phyloP scores from a whole-genome alignment of 2,113 vertebrate species.

The Sebastes fasciatus region DNA sequence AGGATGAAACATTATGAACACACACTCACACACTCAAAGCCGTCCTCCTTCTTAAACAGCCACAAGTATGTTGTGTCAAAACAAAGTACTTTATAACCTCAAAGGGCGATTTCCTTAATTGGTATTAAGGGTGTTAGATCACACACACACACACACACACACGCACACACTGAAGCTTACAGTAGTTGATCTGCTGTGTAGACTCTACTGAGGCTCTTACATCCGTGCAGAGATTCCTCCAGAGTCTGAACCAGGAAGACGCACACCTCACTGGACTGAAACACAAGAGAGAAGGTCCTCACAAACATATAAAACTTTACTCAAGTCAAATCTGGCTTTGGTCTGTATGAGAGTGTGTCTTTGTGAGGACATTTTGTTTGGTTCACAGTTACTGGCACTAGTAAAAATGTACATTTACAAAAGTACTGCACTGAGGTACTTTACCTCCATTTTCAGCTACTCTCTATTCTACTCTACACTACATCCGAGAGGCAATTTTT shows the following conservation, averaged over 20 bases:
- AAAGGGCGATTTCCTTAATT: background rate
- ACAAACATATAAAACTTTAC: background rate
- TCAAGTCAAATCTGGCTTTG: background rate
- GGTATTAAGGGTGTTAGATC: background rate
- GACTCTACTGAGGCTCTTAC: constrained; percentile 26
- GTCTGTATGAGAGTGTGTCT: background rate
- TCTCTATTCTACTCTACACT: no score
- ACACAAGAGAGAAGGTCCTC: constrained; percentile 19
- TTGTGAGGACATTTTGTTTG: no score
- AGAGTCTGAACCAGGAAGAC: constrained; percentile 82
- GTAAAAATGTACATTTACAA: no score
- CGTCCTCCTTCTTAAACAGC: background rate
- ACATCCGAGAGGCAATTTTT: no score
- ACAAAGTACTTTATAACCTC: constrained; percentile 10
- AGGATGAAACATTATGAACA: background rate
- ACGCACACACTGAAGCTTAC: constrained; percentile 68
- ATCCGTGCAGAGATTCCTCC: constrained; percentile 65
- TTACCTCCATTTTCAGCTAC: no score
- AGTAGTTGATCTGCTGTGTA: constrained; percentile 74
- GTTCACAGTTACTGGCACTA: no score
- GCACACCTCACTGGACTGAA: constrained; percentile 80
- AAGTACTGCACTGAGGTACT: no score
- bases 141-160: constrained; percentile 38
- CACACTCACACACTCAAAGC: background rate
- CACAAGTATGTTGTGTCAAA: constrained; percentile 27